Evolutionary conservation across 2,797 vertebrate genomes (phyloP).

Genomic region (Epinephelus malabaricus): DNA sequence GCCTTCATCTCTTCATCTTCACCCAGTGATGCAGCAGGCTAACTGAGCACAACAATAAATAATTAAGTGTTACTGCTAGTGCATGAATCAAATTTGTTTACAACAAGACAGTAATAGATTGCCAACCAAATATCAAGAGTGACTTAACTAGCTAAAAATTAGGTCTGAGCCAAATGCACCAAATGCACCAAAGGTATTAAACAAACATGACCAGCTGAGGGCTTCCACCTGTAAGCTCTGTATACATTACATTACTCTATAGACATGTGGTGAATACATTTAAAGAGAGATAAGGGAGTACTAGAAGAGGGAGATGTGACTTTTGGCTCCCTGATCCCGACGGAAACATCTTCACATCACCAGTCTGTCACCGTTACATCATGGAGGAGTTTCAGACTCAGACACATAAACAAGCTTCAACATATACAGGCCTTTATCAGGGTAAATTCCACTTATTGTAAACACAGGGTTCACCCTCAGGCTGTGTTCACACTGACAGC

Average conservation of each 20-base stretch:
- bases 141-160: not conserved
- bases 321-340: slow-evolving; percentile 3
- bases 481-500: slow-evolving; percentile 7
- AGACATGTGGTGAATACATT: not conserved
- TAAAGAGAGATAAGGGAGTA: not conserved
- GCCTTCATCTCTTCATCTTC: not conserved
- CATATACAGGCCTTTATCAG: slow-evolving; percentile 12
- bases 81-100: not conserved
- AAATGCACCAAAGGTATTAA: no score
- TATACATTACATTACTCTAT: not conserved
- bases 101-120: slow-evolving; percentile 5
- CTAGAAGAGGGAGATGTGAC: not conserved
- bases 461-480: slow-evolving; percentile 23
- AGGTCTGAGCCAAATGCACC: not conserved
- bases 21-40: not conserved
- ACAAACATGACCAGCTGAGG: no score
- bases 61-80: not conserved
- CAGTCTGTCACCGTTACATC: slow-evolving; percentile 1
- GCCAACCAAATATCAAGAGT: not conserved
- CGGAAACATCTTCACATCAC: slow-evolving; percentile 14
- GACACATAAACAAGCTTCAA: not conserved
- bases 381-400: not conserved
- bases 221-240: no score
- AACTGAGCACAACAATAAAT: not conserved
- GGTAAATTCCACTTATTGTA: slow-evolving; percentile 31